Evolutionary conservation across 2,888 invertebrate species (phyloP).

Genomic region (Timandra comae): DNA sequence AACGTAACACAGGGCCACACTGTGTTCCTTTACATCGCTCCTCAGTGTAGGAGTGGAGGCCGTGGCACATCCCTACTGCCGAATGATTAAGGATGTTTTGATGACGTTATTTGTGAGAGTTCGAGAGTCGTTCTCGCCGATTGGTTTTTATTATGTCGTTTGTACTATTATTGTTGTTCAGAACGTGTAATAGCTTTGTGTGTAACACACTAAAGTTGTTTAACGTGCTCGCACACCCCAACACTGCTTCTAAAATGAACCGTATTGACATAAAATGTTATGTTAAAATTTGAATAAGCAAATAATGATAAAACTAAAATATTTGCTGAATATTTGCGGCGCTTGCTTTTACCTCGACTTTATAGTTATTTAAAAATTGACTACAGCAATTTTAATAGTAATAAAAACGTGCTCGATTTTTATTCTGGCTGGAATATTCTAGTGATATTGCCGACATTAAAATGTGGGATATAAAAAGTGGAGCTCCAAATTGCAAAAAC

Average conservation of each 20-base stretch:
- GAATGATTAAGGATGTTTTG: slow-evolving; percentile 41
- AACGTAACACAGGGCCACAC: slow-evolving; percentile 19
- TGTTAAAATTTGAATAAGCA: too few relatives aligned
- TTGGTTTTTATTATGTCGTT: slow-evolving; percentile 33
- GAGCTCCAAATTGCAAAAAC: slow-evolving; percentile 31
- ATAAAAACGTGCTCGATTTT: slow-evolving; percentile 15
- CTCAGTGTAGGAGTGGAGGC: too few relatives aligned
- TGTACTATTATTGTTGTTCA: slow-evolving; percentile 19
- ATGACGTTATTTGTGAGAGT: slow-evolving; percentile 35
- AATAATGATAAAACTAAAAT: slow-evolving; percentile 4
- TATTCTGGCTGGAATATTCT: slow-evolving; percentile 10
- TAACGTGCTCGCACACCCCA: too few relatives aligned
- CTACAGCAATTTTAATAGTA: slow-evolving; percentile 6
- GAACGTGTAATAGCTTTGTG: too few relatives aligned
- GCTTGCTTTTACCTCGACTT: slow-evolving; percentile 1
- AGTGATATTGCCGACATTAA: slow-evolving; percentile 25
- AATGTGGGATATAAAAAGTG: slow-evolving; percentile 27
- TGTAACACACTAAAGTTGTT: too few relatives aligned
- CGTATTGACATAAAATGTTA: too few relatives aligned
- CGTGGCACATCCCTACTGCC: slow-evolving; percentile 15
- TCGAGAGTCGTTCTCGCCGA: slow-evolving; percentile 25
- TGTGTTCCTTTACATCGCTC: too few relatives aligned
- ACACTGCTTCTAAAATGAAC: too few relatives aligned
- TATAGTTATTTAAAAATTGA: slow-evolving; percentile 2
- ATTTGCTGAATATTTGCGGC: slow-evolving; percentile 7